A percentile compares a stretch with the other conserved stretches of the same genome.
Conservation (phyloP, 2,797 vertebrate species). For the Microchirus variegatus region DNA sequence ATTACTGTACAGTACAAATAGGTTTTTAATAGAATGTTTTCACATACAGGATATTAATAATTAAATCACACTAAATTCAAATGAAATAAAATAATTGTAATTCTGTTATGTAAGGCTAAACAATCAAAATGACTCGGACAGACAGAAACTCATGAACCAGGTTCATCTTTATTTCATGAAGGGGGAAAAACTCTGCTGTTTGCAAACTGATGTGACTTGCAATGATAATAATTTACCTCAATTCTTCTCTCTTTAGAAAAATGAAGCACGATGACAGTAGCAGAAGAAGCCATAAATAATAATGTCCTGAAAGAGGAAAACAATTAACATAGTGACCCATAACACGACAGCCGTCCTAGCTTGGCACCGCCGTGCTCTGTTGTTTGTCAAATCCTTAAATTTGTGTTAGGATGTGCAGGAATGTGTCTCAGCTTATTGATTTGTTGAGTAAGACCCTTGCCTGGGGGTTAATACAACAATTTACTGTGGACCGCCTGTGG, state of each 20-base stretch:
- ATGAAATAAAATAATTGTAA: background rate
- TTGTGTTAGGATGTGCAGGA: slow-evolving; percentile 67
- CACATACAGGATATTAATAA: too few relatives aligned
- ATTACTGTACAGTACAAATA: too few relatives aligned
- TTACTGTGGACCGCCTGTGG: slow-evolving; percentile 80
- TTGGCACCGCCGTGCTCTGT: slow-evolving; percentile 38
- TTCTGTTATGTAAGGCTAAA: background rate
- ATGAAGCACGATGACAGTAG: slow-evolving; percentile 31
- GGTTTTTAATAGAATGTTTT: background rate
- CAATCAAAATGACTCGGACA: slow-evolving; percentile 5
- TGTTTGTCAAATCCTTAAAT: slow-evolving; percentile 54
- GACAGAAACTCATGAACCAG: slow-evolving; percentile 8
- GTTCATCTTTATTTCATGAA: slow-evolving; percentile 19
- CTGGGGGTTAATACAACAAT: slow-evolving; percentile 82
- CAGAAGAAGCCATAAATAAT: slow-evolving; percentile 49
- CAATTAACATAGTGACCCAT: slow-evolving; percentile 72
- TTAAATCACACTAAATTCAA: background rate
- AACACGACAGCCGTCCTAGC: slow-evolving; percentile 50
- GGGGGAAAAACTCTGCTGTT: slow-evolving; percentile 9
- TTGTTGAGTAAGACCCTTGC: slow-evolving; percentile 75
- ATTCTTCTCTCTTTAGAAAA: slow-evolving; percentile 44
- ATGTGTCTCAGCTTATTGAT: slow-evolving; percentile 75
- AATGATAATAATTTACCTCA: slow-evolving; percentile 50
- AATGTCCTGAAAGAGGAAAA: slow-evolving; percentile 61
- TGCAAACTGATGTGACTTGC: slow-evolving; percentile 21